Conservation (phyloP, 2,888 invertebrate genomes). For the Lapara coniferarum region DNA sequence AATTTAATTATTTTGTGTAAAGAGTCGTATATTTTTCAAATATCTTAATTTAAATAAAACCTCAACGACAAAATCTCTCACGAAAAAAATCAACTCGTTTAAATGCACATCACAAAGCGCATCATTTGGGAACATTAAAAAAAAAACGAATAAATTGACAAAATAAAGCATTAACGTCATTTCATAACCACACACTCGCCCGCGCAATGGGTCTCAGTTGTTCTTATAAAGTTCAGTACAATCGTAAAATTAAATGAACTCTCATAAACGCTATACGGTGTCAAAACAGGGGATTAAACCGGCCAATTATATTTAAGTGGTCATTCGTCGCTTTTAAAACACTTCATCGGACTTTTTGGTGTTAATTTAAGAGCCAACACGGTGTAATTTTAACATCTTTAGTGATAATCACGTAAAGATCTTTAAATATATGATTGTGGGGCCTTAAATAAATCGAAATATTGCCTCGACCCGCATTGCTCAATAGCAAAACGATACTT, state of each 20-base stretch:
- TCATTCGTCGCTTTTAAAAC: constrained; percentile 17
- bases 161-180: constrained; percentile 9
- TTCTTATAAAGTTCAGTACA: constrained; percentile 48
- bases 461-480: constrained; percentile 20
- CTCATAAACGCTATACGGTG: constrained; percentile 30
- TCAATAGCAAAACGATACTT: neutral
- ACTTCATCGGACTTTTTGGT: constrained; percentile 17
- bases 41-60: no score
- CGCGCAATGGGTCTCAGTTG: constrained; percentile 27
- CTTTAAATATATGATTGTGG: constrained; percentile 8
- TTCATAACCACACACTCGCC: neutral
- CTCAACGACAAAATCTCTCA: no score
- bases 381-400: constrained; percentile 20
- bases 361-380: constrained; percentile 20
- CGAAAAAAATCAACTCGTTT: neutral
- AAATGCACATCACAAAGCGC: neutral
- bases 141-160: constrained; percentile 9
- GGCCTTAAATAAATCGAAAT: constrained; percentile 17
- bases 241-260: constrained; percentile 52
- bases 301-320: constrained; percentile 24
- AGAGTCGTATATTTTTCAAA: no score
- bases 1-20: no score
- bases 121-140: neutral
- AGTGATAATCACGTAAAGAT: constrained; percentile 13
- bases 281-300: constrained; percentile 27